These are phyloP conservation scores for Bombycilla garrulus DNA, from an alignment of 2,113 vertebrate species.

Conservation along the genomic window DNA sequence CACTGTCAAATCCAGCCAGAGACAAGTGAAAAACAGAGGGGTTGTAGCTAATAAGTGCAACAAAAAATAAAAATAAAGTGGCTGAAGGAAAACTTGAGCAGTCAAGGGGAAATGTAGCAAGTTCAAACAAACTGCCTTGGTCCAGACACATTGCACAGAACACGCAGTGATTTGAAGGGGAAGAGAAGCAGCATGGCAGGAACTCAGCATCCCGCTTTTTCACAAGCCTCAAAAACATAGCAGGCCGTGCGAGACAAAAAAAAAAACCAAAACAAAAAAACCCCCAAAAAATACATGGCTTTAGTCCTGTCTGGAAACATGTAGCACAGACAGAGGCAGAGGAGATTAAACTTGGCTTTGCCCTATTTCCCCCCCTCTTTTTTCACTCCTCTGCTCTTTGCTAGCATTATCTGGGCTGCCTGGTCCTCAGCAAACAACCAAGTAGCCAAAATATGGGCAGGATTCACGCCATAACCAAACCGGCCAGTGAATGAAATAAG, in stretches of 20 bases:
- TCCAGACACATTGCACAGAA: neutral
- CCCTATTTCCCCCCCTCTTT: neutral
- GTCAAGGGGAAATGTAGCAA: neutral
- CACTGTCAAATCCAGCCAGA: neutral
- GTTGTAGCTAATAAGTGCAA: neutral
- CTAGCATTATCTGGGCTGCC: neutral
- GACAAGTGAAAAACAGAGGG: neutral
- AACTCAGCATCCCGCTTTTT: neutral
- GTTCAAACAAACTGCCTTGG: neutral
- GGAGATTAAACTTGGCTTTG: neutral
- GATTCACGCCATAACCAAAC: conserved; percentile 40
- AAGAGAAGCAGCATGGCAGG: neutral
- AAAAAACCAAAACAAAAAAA: too few relatives aligned
- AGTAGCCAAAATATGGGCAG: conserved; percentile 34
- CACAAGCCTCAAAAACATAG: neutral
- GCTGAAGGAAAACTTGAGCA: neutral
- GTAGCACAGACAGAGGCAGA: neutral
- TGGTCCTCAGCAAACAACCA: neutral
- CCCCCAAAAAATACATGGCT: neutral
- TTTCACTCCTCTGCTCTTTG: neutral
- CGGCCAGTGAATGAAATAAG: conserved; percentile 12
- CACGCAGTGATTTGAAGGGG: neutral
- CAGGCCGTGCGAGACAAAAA: neutral
- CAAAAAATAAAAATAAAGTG: neutral
- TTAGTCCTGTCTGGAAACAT: neutral